These are phyloP conservation scores for Sarcoramphus papa DNA, from an alignment of 2,797 vertebrate genomes.

Conservation along the genomic window DNA sequence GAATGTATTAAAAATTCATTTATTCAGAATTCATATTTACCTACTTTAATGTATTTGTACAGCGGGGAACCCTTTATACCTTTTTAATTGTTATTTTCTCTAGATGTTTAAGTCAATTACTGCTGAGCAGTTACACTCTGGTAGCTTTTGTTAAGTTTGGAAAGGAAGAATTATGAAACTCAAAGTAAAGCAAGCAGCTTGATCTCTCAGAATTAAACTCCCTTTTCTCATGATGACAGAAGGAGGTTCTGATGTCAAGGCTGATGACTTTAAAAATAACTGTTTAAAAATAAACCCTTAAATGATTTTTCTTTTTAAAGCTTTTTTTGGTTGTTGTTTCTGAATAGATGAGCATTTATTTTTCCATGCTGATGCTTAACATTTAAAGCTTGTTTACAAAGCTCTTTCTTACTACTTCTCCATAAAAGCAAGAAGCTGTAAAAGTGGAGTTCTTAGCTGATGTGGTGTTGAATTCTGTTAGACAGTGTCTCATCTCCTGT, in stretches of 20 bases:
- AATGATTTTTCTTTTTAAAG: slow-evolving; percentile 12
- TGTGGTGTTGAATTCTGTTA: background rate
- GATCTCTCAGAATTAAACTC: slow-evolving; percentile 2
- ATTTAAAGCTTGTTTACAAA: background rate
- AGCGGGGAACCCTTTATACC: background rate
- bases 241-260: slow-evolving; percentile 28
- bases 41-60: slow-evolving; percentile 45
- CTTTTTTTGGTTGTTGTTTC: background rate
- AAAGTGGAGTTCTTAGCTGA: background rate
- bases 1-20: slow-evolving; percentile 49
- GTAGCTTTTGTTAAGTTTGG: slow-evolving; percentile 4
- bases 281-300: slow-evolving; percentile 43
- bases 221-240: slow-evolving; percentile 10
- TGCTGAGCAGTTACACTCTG: background rate
- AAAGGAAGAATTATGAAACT: background rate
- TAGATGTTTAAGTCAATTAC: slow-evolving; percentile 44
- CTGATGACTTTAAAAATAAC: slow-evolving; percentile 38
- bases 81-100: slow-evolving; percentile 59
- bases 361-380: slow-evolving; percentile 14
- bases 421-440: background rate
- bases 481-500: background rate
- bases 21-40: slow-evolving; percentile 50
- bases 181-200: slow-evolving; percentile 7
- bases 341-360: slow-evolving; percentile 3
- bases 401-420: background rate